These are phyloP conservation scores for Anguilla megastoma DNA, from an alignment of 2,797 vertebrate genomes.

Conservation along the genomic window DNA sequence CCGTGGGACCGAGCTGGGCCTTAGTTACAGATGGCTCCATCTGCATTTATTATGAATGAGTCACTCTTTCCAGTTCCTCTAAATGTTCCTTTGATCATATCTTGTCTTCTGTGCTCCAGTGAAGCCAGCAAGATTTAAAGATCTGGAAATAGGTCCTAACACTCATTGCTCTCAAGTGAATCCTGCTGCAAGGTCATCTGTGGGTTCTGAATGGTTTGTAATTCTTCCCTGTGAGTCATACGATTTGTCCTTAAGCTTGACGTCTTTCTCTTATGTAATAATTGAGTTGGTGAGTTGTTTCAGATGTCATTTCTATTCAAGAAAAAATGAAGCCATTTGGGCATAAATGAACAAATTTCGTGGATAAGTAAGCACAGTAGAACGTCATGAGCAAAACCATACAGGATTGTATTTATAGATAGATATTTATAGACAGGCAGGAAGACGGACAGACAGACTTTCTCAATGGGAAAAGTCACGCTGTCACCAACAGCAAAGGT, in stretches of 20 bases:
- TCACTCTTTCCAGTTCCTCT: neutral
- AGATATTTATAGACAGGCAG: no score
- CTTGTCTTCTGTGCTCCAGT: neutral
- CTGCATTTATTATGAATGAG: constrained; percentile 5
- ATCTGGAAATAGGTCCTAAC: neutral
- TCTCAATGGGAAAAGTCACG: no score
- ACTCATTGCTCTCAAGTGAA: neutral
- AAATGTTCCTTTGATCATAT: neutral
- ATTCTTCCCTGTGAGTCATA: neutral
- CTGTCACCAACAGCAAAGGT: no score
- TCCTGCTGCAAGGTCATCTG: neutral
- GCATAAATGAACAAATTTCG: neutral
- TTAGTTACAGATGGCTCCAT: neutral
- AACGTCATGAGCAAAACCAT: no score
- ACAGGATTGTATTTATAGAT: no score
- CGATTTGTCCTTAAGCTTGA: neutral
- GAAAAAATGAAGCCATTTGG: neutral
- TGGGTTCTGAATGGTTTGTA: neutral
- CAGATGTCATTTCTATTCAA: neutral
- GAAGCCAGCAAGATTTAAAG: neutral
- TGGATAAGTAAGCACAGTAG: no score
- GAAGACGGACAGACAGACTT: no score
- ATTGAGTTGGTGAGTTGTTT: neutral
- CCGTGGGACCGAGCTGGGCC: neutral
- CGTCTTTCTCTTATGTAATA: neutral